Percentiles rank a stretch among this genome's conserved stretches.
Evolutionary conservation across 2,888 invertebrate genomes (phyloP).

Genomic region (Aphidoletes aphidimyza): DNA sequence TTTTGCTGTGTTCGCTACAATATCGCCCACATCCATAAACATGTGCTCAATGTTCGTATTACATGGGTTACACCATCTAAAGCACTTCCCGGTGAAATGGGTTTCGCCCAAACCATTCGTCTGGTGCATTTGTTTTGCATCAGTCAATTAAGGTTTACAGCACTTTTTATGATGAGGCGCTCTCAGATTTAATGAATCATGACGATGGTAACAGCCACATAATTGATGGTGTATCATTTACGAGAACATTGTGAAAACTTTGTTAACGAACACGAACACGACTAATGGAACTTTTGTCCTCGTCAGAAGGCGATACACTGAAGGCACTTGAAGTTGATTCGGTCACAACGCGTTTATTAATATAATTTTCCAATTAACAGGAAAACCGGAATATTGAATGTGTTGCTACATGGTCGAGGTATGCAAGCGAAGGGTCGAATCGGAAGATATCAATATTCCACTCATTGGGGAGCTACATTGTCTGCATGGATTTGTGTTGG

Average conservation of each 20-base stretch:
- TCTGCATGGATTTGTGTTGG: neutral
- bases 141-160: neutral
- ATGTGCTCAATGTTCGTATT: conserved; percentile 2
- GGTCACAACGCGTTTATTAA: neutral
- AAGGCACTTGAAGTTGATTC: neutral
- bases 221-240: conserved; percentile 49
- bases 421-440: neutral
- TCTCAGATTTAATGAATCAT: conserved; percentile 48
- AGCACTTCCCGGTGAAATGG: conserved; percentile 6
- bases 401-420: neutral
- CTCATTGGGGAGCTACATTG: neutral
- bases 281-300: conserved; percentile 20
- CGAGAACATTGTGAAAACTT: conserved; percentile 37
- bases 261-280: conserved; percentile 35
- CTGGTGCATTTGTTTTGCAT: conserved; percentile 41
- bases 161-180: conserved; percentile 19
- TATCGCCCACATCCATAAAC: conserved; percentile 21
- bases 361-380: conserved; percentile 13
- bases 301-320: neutral
- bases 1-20: neutral
- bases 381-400: neutral
- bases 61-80: conserved; percentile 29
- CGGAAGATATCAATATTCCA: neutral
- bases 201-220: conserved; percentile 33
- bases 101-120: neutral